phyloP scores from a whole-genome alignment of 2,797 vertebrate species.

The Sebastes glaucus region DNA sequence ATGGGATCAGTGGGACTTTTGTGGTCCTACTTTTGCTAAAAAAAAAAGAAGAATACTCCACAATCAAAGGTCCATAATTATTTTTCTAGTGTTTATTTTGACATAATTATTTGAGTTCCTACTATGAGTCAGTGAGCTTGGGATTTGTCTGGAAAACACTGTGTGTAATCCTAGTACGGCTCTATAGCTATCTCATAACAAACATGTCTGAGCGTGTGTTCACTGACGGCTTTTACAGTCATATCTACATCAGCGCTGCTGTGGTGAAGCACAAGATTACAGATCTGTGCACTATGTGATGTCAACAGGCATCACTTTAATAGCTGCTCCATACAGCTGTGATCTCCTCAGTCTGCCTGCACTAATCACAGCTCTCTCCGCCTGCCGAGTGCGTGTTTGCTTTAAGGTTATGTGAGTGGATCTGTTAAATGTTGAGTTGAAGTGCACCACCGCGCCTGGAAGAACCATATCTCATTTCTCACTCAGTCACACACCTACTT shows the following conservation, averaged over 20 bases:
- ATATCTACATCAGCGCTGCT: background rate
- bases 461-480: constrained; percentile 6
- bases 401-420: background rate
- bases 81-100: background rate
- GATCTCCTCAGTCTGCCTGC: background rate
- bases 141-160: constrained; percentile 8
- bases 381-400: constrained; percentile 5
- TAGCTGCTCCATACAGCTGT: constrained; percentile 23
- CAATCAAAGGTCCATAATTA: background rate
- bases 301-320: constrained; percentile 43
- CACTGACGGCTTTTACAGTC: background rate
- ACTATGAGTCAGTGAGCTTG: background rate
- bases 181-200: constrained; percentile 36
- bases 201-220: constrained; percentile 52
- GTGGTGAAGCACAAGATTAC: constrained; percentile 37
- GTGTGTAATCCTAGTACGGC: constrained; percentile 12
- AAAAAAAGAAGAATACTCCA: background rate
- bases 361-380: background rate
- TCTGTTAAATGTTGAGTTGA: background rate
- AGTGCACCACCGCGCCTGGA: constrained; percentile 1
- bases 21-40: background rate
- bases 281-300: background rate
- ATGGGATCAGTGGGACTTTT: background rate
- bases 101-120: background rate
- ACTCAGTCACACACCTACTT: constrained; percentile 23